Evolutionary conservation across 2,113 vertebrate species (phyloP).

Genomic region (Psilopsiagon aymara): DNA sequence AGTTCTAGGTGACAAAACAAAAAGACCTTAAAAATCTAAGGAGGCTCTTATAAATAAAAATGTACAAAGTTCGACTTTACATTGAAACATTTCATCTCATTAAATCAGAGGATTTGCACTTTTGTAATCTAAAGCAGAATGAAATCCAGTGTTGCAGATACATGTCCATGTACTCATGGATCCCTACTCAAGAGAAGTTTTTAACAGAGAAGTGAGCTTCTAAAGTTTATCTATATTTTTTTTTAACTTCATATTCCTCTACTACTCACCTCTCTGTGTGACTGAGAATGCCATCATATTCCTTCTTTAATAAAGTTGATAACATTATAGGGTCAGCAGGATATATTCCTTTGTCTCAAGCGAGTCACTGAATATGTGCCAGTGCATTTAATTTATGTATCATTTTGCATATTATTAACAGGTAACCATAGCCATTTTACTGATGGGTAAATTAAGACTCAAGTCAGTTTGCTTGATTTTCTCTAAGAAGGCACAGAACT

Average conservation of each 20-base stretch:
- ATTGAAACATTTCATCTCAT: background rate
- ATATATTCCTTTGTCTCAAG: background rate
- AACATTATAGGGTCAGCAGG: background rate
- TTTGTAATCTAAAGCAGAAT: background rate
- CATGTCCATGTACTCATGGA: background rate
- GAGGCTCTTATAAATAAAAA: slow-evolving; percentile 13
- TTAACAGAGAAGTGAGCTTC: background rate
- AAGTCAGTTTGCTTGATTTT: background rate
- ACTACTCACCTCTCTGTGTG: background rate
- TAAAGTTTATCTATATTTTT: background rate
- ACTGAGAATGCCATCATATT: background rate
- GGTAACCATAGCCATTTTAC: background rate
- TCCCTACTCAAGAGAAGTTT: background rate
- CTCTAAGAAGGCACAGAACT: background rate
- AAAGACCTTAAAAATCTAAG: background rate
- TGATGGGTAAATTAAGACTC: background rate
- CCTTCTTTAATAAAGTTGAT: background rate
- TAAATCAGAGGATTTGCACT: background rate
- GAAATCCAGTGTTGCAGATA: background rate
- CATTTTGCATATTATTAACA: background rate
- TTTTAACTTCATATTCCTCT: background rate
- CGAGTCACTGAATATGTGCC: background rate
- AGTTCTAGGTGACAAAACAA: slow-evolving; percentile 18
- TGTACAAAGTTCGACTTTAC: background rate
- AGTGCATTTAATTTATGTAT: background rate